Percentiles rank a stretch among this genome's conserved stretches.
Evolutionary conservation across 1,140 invertebrate genomes (phyloP).

Genomic region (Cyclargus thomasi): DNA sequence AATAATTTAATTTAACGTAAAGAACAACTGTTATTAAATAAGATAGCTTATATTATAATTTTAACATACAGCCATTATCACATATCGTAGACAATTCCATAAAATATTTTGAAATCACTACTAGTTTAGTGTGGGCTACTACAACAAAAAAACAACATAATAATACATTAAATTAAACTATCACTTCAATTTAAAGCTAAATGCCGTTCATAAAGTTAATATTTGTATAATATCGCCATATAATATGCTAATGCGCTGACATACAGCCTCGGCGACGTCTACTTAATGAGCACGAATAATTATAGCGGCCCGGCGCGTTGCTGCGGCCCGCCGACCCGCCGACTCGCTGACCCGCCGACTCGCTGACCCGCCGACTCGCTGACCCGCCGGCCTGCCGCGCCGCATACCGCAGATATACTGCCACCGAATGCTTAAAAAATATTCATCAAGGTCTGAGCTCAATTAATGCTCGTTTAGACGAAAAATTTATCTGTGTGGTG

Average conservation of each 20-base stretch:
- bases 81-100: neutral
- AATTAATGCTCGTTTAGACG: too few species aligned
- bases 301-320: constrained; percentile 1
- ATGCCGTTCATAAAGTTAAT: constrained; percentile 8
- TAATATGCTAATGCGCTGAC: constrained; percentile 25
- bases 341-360: too few species aligned
- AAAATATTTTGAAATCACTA: neutral
- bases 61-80: neutral
- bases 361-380: too few species aligned
- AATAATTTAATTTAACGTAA: too few species aligned
- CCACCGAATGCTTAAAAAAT: too few species aligned
- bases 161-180: constrained; percentile 6
- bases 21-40: too few species aligned
- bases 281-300: constrained; percentile 14
- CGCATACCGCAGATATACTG: too few species aligned
- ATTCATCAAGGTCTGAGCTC: too few species aligned
- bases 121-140: constrained; percentile 4
- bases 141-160: constrained; percentile 7
- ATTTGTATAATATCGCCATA: constrained; percentile 21
- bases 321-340: neutral
- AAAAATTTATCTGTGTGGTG: too few species aligned
- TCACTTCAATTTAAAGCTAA: neutral
- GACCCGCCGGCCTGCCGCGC: too few species aligned
- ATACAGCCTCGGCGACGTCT: constrained; percentile 21
- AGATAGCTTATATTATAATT: too few species aligned